Conservation (phyloP, 2,113 vertebrate species). For the Cynopterus brachyotis region DNA sequence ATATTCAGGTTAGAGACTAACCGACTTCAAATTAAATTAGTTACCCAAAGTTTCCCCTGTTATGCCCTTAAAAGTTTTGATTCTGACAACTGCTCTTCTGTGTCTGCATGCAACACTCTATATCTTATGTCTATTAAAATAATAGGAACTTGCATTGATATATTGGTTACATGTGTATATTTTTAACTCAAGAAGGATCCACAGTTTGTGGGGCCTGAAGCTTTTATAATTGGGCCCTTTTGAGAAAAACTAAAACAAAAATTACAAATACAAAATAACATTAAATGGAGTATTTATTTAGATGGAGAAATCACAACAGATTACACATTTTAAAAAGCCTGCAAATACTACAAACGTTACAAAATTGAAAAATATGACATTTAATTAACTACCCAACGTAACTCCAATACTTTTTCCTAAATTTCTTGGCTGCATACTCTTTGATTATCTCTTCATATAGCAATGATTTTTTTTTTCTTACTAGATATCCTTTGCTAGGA, state of each 20-base stretch:
- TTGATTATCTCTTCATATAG: constrained; percentile 7
- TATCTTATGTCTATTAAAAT: neutral
- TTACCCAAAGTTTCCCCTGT: constrained; percentile 9
- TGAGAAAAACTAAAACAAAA: neutral
- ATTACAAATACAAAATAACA: constrained; percentile 20
- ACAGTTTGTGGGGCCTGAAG: neutral
- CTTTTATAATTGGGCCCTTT: neutral
- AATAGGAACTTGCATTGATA: neutral
- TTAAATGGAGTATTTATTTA: neutral
- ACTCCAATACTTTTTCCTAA: neutral
- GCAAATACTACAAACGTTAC: neutral
- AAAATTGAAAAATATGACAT: neutral
- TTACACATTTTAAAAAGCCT: constrained; percentile 26
- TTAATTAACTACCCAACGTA: neutral
- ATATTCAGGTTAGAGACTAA: constrained; percentile 4
- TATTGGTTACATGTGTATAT: neutral
- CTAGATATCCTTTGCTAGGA: neutral
- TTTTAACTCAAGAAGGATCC: neutral
- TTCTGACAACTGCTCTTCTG: neutral
- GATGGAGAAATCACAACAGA: constrained; percentile 1
- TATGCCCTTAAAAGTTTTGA: neutral
- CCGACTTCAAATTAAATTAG: constrained; percentile 5
- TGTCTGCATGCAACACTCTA: neutral
- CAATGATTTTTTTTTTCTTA: neutral
- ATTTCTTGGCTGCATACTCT: neutral